Evolutionary conservation across 2,113 vertebrate genomes (phyloP).

Genomic region (Orycteropus afer): DNA sequence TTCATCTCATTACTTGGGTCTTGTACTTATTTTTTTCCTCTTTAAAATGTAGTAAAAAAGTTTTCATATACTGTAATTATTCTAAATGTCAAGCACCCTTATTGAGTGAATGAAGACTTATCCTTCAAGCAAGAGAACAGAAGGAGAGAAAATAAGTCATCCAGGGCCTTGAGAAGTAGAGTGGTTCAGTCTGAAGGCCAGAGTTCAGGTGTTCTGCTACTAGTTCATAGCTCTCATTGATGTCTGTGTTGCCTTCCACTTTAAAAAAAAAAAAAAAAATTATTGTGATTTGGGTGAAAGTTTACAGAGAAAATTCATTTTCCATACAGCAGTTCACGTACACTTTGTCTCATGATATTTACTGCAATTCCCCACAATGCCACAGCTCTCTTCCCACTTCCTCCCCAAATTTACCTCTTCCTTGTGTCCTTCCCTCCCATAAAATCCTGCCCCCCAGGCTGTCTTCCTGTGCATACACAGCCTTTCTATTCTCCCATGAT

Average conservation of each 20-base stretch:
- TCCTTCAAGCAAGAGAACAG: background rate
- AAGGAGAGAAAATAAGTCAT: background rate
- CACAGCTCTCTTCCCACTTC: too few relatives aligned
- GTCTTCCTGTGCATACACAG: too few relatives aligned
- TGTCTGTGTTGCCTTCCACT: background rate
- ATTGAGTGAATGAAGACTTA: background rate
- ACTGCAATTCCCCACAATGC: too few relatives aligned
- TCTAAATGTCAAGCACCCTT: background rate
- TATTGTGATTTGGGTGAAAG: too few relatives aligned
- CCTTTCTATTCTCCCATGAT: too few relatives aligned
- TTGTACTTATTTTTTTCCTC: background rate
- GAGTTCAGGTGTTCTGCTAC: background rate
- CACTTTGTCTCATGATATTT: too few relatives aligned
- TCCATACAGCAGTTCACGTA: too few relatives aligned
- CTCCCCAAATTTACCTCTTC: too few relatives aligned
- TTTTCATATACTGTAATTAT: background rate
- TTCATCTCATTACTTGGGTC: background rate
- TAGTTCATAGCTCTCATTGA: background rate
- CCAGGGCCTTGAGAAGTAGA: fast-evolving
- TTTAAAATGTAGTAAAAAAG: background rate
- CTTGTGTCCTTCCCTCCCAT: too few relatives aligned
- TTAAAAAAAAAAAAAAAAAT: background rate
- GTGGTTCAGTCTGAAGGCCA: background rate
- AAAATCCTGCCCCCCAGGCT: too few relatives aligned
- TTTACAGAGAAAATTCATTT: too few relatives aligned